A percentile compares a stretch with the other conserved stretches of the same genome.
These are phyloP conservation scores for Corythoichthys intestinalis DNA, from an alignment of 2,113 vertebrate genomes.

Conservation along the genomic window DNA sequence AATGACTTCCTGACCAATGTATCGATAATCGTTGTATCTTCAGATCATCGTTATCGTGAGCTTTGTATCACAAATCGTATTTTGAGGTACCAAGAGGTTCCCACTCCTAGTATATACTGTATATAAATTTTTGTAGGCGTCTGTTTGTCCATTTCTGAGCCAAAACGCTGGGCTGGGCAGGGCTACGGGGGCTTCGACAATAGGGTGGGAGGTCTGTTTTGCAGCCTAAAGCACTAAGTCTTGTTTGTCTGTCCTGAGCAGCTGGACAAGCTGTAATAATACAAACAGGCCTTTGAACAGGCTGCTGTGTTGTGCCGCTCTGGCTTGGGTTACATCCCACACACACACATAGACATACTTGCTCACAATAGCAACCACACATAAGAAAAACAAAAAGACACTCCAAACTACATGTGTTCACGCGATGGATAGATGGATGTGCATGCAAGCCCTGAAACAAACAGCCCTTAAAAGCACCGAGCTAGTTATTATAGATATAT, in stretches of 20 bases:
- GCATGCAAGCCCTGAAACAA: not conserved
- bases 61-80: too few relatives aligned
- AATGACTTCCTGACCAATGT: too few relatives aligned
- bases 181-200: constrained; percentile 53
- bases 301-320: constrained; percentile 66
- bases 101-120: not conserved
- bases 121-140: constrained; percentile 38
- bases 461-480: constrained; percentile 4
- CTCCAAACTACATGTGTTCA: constrained; percentile 9
- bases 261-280: constrained; percentile 79
- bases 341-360: constrained; percentile 29
- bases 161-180: constrained; percentile 45
- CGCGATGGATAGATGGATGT: not conserved
- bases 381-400: constrained; percentile 13
- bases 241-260: constrained; percentile 76
- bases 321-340: constrained; percentile 66
- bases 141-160: constrained; percentile 56
- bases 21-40: too few relatives aligned
- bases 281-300: constrained; percentile 77
- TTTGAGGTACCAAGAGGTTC: too few relatives aligned
- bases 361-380: constrained; percentile 20
- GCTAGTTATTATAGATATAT: constrained; percentile 16
- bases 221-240: constrained; percentile 63
- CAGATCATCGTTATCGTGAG: too few relatives aligned
- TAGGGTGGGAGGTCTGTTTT: constrained; percentile 66